Evolutionary conservation across 2,797 vertebrate species (phyloP).

Genomic region (Pantherophis alleghaniensis): DNA sequence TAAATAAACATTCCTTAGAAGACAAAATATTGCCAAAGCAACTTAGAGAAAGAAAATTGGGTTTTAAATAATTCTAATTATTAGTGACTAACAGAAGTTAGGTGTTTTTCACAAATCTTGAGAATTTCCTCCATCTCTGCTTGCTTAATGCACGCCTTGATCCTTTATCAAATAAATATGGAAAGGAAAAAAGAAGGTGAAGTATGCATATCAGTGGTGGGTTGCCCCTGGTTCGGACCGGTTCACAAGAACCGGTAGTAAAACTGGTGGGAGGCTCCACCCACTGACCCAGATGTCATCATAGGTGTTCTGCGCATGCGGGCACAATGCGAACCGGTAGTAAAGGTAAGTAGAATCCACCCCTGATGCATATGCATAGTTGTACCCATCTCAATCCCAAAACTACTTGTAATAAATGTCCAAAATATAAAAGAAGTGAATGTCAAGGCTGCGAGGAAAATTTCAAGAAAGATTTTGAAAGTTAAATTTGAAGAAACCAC

Average conservation of each 20-base stretch:
- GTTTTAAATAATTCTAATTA: neutral
- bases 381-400: neutral
- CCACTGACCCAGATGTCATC: too few relatives aligned
- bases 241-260: too few relatives aligned
- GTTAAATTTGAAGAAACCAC: neutral
- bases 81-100: neutral
- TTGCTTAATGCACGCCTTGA: neutral
- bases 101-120: neutral
- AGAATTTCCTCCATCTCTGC: neutral
- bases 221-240: too few relatives aligned
- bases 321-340: too few relatives aligned
- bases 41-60: neutral
- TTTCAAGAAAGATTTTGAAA: neutral
- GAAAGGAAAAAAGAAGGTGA: neutral
- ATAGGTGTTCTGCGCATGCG: too few relatives aligned
- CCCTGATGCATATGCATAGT: neutral
- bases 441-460: neutral
- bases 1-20: neutral
- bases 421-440: neutral
- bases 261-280: too few relatives aligned
- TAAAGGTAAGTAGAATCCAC: too few relatives aligned
- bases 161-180: neutral
- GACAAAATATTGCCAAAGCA: neutral
- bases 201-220: too few relatives aligned
- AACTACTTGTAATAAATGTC: neutral